phyloP scores from a whole-genome alignment of 2,113 vertebrate genomes.

The Ornithorhynchus anatinus region DNA sequence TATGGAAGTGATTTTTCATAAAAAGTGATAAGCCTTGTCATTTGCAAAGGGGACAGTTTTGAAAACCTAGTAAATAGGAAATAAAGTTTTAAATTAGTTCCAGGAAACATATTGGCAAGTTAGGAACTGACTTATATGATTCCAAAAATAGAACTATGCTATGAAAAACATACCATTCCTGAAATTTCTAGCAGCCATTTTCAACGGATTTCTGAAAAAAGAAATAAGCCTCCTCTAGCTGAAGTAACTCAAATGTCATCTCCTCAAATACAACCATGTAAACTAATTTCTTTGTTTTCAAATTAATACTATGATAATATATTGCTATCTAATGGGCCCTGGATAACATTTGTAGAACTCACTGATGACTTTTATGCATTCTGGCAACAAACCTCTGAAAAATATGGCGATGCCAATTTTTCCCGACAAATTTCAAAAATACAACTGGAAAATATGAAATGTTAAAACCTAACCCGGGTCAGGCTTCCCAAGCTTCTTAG shows the following conservation, averaged over 20 bases:
- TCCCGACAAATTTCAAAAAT: not conserved
- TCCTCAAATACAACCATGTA: not conserved
- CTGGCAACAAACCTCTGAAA: not conserved
- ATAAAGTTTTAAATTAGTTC: too few relatives aligned
- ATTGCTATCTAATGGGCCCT: not conserved
- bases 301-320: not conserved
- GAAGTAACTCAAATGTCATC: not conserved
- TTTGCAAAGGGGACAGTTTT: too few relatives aligned
- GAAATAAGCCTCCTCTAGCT: not conserved
- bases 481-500: too few relatives aligned
- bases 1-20: too few relatives aligned
- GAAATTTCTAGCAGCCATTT: not conserved
- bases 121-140: not conserved
- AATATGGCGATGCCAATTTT: accelerated
- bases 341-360: not conserved
- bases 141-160: not conserved
- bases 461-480: too few relatives aligned
- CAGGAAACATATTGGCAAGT: not conserved
- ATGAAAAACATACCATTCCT: not conserved
- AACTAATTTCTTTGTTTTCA: not conserved
- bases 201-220: not conserved
- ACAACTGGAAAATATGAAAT: not conserved
- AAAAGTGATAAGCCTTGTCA: too few relatives aligned
- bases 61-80: too few relatives aligned
- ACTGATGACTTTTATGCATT: too few relatives aligned